These are phyloP conservation scores for Eulemur macaco DNA, from an alignment of 2,113 vertebrate species.

Conservation along the genomic window DNA sequence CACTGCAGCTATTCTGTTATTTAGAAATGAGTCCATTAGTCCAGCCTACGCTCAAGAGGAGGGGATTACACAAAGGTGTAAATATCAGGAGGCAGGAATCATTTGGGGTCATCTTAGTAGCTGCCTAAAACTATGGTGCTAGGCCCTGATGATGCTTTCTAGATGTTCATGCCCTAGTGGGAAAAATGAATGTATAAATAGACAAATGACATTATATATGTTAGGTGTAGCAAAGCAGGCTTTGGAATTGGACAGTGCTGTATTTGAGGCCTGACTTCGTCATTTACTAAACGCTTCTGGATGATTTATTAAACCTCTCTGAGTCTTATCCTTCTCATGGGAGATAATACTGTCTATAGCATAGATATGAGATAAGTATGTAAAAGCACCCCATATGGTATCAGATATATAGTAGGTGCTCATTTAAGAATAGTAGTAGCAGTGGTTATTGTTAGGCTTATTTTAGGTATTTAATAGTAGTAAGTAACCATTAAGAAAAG, in stretches of 20 bases:
- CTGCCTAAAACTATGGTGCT: neutral
- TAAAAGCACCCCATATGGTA: neutral
- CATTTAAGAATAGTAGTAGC: neutral
- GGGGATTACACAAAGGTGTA: neutral
- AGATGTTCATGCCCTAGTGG: neutral
- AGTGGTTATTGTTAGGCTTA: neutral
- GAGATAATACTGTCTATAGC: neutral
- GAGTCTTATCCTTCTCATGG: constrained; percentile 14
- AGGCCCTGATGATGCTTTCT: neutral
- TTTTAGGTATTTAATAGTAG: neutral
- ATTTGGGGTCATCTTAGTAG: constrained; percentile 1
- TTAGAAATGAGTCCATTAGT: neutral
- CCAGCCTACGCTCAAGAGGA: neutral
- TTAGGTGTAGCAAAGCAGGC: neutral
- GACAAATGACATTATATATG: neutral
- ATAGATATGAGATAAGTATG: neutral
- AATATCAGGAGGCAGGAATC: constrained; percentile 16
- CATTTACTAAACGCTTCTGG: neutral
- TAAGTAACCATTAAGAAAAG: constrained; percentile 29
- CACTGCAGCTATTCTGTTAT: neutral
- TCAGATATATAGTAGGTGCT: neutral
- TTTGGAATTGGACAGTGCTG: neutral
- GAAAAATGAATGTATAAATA: neutral
- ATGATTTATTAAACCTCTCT: neutral
- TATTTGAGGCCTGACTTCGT: neutral